Conservation (phyloP, 2,113 vertebrate species). For the Neomonachus schauinslandi region DNA sequence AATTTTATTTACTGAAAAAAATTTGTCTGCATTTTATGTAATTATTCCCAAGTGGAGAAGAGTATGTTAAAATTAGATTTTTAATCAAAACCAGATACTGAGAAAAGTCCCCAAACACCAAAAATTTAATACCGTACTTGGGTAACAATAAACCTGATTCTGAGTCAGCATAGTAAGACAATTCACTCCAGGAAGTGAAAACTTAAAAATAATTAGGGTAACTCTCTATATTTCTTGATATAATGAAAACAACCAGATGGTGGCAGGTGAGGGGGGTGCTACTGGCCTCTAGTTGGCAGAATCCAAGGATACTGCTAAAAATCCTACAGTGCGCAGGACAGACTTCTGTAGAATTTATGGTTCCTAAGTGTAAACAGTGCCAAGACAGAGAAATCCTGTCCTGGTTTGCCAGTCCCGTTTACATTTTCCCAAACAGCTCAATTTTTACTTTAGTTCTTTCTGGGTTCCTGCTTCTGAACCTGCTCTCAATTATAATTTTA, state of each 20-base stretch:
- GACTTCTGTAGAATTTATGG: not conserved
- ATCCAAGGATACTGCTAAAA: not conserved
- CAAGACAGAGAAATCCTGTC: not conserved
- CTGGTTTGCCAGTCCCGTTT: not conserved
- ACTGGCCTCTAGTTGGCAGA: too few relatives aligned
- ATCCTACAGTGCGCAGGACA: too few relatives aligned
- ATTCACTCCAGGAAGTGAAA: not conserved
- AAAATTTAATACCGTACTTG: not conserved
- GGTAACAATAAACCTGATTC: not conserved
- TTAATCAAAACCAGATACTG: slow-evolving; percentile 20
- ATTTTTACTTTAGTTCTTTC: not conserved
- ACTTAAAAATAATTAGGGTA: not conserved
- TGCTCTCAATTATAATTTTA: not conserved
- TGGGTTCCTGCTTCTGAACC: not conserved
- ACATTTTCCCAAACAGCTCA: not conserved
- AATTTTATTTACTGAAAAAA: not conserved
- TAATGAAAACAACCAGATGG: not conserved
- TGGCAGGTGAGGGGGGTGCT: rapidly evolving
- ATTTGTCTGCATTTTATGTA: not conserved
- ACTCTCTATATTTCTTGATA: not conserved
- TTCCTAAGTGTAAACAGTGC: not conserved
- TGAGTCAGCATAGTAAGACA: not conserved
- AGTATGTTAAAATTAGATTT: not conserved
- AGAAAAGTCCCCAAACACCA: not conserved
- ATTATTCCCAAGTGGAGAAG: not conserved